Base-by-base conservation (phyloP, 2,888 invertebrate species). In the Orthonychiurus folsomi region DNA sequence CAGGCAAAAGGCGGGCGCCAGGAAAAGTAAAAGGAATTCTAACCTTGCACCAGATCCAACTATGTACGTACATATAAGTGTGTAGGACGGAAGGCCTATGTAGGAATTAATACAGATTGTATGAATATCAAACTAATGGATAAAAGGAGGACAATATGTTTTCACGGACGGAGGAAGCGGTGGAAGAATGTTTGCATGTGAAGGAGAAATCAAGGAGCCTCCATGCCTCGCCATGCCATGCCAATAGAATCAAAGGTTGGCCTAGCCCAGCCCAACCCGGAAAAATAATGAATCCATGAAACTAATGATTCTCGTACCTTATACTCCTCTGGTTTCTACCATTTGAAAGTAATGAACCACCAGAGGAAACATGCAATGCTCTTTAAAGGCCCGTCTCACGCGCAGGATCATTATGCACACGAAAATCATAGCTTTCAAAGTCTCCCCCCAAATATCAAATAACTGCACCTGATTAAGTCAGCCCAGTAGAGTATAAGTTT, bases 341-440 rank as follows among this genome's bases (percentile, higher is more conserved):
- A 50, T 50, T 50, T 50, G 15, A 54, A 23, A 54, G 54, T 24
- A 21, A 54, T 24, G 54, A 24, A 24, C 37, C 25, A 54, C 25
- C 21, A 23, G 23, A 54, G 25, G 54, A 24, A 54, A 54, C 23
- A 21, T 54, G 37, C 37, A 24, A 54, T 37, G 37, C 37, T 37
- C 37, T 37, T 37, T 50, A 54, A 54, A 54, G 54, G 23, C 54
- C n/a, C n/a, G n/a, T n/a, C n/a, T n/a, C n/a, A n/a, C n/a, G n/a
- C n/a, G n/a, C n/a, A n/a, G n/a, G n/a, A 37, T 37, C 37, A 37
- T 37, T 37, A 37, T 37, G 37, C n/a, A n/a, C n/a, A n/a, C n/a
- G n/a, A n/a, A n/a, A n/a, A n/a, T n/a, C n/a, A n/a, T n/a, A n/a
- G n/a, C n/a, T n/a, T n/a, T n/a, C n/a, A n/a, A n/a, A n/a, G n/a